These are phyloP conservation scores for Rhyacichthys aspro DNA, from an alignment of 2,797 vertebrate species.

Conservation along the genomic window DNA sequence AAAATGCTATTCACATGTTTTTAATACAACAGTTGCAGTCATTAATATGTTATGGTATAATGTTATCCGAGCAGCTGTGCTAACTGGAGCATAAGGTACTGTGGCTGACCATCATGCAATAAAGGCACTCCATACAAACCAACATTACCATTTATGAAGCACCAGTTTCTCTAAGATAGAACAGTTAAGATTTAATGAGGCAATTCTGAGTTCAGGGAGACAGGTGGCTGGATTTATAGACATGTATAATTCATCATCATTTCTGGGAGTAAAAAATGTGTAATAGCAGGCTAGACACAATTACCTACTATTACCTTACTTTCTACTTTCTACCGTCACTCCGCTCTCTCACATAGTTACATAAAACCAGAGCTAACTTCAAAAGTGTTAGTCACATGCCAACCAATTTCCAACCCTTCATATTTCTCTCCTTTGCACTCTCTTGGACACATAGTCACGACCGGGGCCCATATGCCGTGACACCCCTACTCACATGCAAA, in stretches of 20 bases:
- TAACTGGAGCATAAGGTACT: too few species aligned
- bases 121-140: too few species aligned
- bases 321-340: too few species aligned
- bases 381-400: constrained; percentile 63
- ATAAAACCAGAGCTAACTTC: too few species aligned
- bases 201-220: constrained; percentile 12
- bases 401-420: constrained; percentile 44
- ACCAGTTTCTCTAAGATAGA: background rate
- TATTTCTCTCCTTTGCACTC: constrained; percentile 68
- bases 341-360: constrained; percentile 42
- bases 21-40: too few species aligned
- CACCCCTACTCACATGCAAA: constrained; percentile 31
- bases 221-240: constrained; percentile 1
- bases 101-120: too few species aligned
- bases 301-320: background rate
- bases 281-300: background rate
- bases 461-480: background rate
- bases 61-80: too few species aligned
- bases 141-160: too few species aligned
- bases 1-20: too few species aligned
- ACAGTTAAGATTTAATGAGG: background rate
- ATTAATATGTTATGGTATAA: too few species aligned
- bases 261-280: background rate
- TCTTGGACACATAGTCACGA: background rate
- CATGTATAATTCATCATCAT: background rate